phyloP scores from a whole-genome alignment of 2,113 vertebrate species.

The Nycticorax nycticorax region DNA sequence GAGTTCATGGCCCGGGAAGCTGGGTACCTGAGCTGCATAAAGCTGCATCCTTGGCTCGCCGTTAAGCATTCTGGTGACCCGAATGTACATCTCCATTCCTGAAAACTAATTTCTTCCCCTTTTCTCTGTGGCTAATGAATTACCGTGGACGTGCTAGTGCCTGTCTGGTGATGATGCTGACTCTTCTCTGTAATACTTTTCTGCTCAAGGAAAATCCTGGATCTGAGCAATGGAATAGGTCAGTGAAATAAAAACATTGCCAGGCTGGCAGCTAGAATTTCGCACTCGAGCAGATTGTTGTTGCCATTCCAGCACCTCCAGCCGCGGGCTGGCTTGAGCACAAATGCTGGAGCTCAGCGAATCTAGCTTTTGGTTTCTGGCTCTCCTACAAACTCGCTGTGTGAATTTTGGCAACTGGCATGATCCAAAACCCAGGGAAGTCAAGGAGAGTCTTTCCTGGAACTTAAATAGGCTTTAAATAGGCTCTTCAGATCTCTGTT shows the following conservation, averaged over 20 bases:
- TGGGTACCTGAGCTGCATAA: background rate
- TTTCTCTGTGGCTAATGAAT: background rate
- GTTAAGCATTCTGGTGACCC: background rate
- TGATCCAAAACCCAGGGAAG: constrained; percentile 1
- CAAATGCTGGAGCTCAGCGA: background rate
- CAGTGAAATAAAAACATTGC: background rate
- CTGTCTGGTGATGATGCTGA: background rate
- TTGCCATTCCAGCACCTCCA: constrained; percentile 42
- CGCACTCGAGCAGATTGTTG: constrained; percentile 14
- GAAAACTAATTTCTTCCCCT: background rate
- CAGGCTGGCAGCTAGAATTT: constrained; percentile 21
- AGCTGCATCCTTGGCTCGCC: background rate
- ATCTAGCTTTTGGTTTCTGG: background rate
- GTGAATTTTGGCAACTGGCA: background rate
- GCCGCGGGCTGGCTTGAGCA: background rate
- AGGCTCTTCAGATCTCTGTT: background rate
- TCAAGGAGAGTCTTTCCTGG: constrained; percentile 10
- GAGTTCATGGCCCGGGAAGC: background rate
- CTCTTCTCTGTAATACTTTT: background rate
- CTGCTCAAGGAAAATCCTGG: constrained; percentile 13
- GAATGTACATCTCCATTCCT: background rate
- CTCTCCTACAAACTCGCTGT: background rate
- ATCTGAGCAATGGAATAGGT: constrained; percentile 23
- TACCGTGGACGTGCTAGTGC: background rate
- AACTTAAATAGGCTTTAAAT: background rate